Evolutionary conservation across 1,140 invertebrate genomes (phyloP).

Genomic region (Drosophila bipectinata): DNA sequence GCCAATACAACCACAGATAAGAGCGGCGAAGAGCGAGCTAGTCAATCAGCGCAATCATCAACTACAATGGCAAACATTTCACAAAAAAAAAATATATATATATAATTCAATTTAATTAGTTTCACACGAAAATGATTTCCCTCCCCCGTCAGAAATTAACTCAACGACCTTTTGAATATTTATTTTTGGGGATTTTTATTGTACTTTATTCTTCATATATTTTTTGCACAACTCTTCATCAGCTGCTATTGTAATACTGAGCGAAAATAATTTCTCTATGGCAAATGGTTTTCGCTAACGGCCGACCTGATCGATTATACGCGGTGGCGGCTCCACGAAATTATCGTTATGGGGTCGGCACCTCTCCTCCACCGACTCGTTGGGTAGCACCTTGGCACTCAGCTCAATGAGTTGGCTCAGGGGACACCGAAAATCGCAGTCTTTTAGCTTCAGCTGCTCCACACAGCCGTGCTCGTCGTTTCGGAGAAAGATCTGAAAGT

Average conservation of each 20-base stretch:
- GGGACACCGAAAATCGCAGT: constrained; percentile 87
- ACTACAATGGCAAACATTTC: constrained; percentile 32
- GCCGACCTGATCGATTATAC: constrained; percentile 69
- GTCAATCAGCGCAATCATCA: constrained; percentile 39
- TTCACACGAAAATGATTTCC: constrained; percentile 27
- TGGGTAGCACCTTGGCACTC: constrained; percentile 85
- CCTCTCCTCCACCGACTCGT: constrained; percentile 84
- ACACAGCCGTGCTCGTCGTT: constrained; percentile 85
- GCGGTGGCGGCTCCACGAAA: constrained; percentile 85
- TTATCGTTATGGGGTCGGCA: constrained; percentile 85
- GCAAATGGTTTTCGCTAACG: constrained; percentile 17
- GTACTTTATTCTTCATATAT: constrained; percentile 4
- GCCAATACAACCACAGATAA: constrained; percentile 18
- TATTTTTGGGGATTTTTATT: constrained; percentile 13
- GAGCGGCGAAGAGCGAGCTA: constrained; percentile 31
- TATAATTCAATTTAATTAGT: constrained; percentile 34
- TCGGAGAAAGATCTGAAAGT: constrained; percentile 85
- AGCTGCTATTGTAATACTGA: constrained; percentile 45
- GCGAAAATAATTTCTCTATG: constrained; percentile 9
- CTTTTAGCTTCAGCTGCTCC: constrained; percentile 85
- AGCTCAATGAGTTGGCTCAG: constrained; percentile 85
- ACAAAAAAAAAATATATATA: constrained; percentile 11
- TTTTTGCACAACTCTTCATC: constrained; percentile 8
- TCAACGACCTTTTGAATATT: constrained; percentile 22
- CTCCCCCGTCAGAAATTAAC: constrained; percentile 9